Percentiles rank a stretch among this genome's conserved stretches.
phyloP scores from a whole-genome alignment of 2,888 invertebrate genomes.

The Allacma fusca region DNA sequence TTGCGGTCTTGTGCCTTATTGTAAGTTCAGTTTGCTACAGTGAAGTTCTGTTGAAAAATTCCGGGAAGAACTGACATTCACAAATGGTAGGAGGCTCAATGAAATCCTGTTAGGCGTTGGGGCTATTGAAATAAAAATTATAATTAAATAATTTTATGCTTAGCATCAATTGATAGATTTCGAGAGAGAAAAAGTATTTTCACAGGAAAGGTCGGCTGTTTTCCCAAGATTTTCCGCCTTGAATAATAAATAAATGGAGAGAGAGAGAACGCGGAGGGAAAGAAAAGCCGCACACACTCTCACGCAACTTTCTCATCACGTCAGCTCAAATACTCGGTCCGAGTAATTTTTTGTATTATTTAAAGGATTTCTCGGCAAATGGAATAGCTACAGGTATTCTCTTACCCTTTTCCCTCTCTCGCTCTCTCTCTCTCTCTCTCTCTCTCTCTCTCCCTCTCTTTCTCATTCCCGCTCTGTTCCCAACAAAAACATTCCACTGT shows the following conservation, averaged over 20 bases:
- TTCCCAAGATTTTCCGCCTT: constrained; percentile 11
- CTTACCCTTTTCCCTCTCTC: constrained; percentile 1
- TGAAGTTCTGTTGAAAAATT: too few species aligned
- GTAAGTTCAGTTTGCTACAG: too few species aligned
- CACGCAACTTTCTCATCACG: constrained; percentile 60
- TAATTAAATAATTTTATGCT: not conserved
- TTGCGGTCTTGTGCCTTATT: too few species aligned
- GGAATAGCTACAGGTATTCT: constrained; percentile 38
- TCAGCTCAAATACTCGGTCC: constrained; percentile 30
- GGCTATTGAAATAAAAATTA: too few species aligned
- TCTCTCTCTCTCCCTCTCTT: not conserved
- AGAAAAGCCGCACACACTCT: constrained; percentile 20
- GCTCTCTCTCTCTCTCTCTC: not conserved
- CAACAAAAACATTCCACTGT: not conserved
- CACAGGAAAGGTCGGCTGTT: constrained; percentile 8
- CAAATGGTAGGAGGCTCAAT: too few species aligned
- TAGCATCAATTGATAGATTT: too few species aligned
- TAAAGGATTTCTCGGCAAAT: constrained; percentile 16
- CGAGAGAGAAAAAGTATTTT: not conserved
- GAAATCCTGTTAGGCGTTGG: too few species aligned
- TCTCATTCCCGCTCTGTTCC: not conserved
- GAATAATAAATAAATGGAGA: not conserved
- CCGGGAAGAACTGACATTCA: too few species aligned
- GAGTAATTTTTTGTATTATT: constrained; percentile 28
- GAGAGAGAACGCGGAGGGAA: not conserved